Percentiles rank a stretch among this genome's conserved stretches.
These are phyloP conservation scores for Chrysolina haemoptera DNA, from an alignment of 2,888 invertebrate genomes.

Conservation along the genomic window DNA sequence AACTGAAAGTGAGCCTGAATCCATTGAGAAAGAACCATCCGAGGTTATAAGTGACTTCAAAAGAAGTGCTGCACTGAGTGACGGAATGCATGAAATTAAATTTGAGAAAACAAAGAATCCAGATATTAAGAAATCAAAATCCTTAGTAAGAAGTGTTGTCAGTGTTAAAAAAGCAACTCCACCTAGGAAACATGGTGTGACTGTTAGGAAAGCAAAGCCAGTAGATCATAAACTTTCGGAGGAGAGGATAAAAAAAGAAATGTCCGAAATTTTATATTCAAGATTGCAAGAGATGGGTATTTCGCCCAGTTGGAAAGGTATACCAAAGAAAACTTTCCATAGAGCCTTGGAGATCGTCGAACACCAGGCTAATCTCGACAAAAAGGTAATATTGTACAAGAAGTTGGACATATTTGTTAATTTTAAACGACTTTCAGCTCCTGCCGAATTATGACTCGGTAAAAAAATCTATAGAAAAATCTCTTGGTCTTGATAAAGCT, in stretches of 20 bases:
- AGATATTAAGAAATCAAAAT: not conserved
- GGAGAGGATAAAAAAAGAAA: constrained; percentile 41
- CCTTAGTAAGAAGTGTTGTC: not conserved
- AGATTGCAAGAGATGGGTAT: constrained; percentile 74
- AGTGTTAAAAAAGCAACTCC: not conserved
- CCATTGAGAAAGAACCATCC: constrained; percentile 14
- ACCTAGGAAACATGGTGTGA: not conserved
- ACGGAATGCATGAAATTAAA: not conserved
- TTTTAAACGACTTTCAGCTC: constrained; percentile 22
- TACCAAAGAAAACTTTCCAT: constrained; percentile 73
- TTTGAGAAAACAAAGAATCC: not conserved
- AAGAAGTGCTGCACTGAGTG: not conserved
- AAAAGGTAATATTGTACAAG: constrained; percentile 70
- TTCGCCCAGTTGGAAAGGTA: constrained; percentile 75
- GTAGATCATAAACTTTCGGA: constrained; percentile 8
- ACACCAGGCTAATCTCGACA: constrained; percentile 73
- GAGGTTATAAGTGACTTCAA: constrained; percentile 1
- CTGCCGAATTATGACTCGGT: constrained; percentile 41
- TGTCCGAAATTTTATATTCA: constrained; percentile 32
- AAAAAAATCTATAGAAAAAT: constrained; percentile 43
- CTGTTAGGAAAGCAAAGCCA: not conserved
- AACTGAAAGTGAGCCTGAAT: constrained; percentile 14
- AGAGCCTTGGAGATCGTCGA: constrained; percentile 74
- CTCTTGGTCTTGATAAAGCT: constrained; percentile 29
- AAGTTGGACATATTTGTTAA: constrained; percentile 3